Base-by-base conservation (phyloP, 2,797 vertebrate species). In the Labroides dimidiatus region DNA sequence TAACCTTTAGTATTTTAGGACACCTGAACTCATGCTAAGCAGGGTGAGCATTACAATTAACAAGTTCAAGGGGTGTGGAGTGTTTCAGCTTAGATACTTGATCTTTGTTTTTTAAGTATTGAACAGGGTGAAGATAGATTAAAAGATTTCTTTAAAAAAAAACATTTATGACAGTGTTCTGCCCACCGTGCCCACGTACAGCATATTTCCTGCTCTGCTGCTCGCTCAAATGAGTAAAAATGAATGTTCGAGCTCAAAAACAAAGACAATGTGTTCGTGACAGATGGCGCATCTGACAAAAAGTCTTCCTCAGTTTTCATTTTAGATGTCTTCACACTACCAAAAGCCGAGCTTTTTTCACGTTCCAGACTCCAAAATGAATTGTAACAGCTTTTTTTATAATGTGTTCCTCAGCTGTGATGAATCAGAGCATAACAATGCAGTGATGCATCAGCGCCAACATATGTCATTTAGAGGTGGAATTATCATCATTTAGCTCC, bases 1-100 rank as follows among this genome's bases (percentile, higher is more conserved):
- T 78, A 71, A 85, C 72, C 67, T 74, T 81, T 69, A 47, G 30
- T 55, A 69, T 75, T 67, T 72, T 43, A 27, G 50, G 57, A 62
- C 64, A 53, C n/a, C n/a, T 76, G 77, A 74, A 61, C 57, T 59
- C 6, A 0, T 66, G 55, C 21, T 47, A 15, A 43, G 69, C 64
- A 64, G 37, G 59, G 6, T 12, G 58, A 74, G 70, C 77, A 55
- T 45, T 37, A 62, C 59, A 78, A 79, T 80, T 55, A 75, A 49
- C 19, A 44, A 52, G 53, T 59, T 0, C 9, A 37, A 23, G 11
- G 13, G 45, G 47, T 19, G 42, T 9, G 27, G 24, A 21, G 45
- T 52, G 45, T 15, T 71, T 52, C 45, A 43, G 56, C 47, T 52
- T 10, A 42, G 21, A 16, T 20, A 17, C 20, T 59, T 13, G 30